These are phyloP conservation scores for Dreissena rostriformis DNA, from an alignment of 1,140 invertebrate genomes.

Conservation along the genomic window DNA sequence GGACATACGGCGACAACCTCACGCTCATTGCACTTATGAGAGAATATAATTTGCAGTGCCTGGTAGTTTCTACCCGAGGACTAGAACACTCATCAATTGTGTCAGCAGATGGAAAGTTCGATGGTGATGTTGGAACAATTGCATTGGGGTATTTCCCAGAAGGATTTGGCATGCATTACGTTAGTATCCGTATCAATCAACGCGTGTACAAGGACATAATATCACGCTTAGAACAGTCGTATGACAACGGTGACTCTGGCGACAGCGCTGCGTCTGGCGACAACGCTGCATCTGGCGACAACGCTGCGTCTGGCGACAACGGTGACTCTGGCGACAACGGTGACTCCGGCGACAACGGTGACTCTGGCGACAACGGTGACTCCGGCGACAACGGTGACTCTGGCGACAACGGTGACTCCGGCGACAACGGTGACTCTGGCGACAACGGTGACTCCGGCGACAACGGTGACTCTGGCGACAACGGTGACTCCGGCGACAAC, in stretches of 20 bases:
- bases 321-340: too few species aligned
- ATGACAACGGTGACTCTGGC: constrained; percentile 4
- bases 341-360: too few species aligned
- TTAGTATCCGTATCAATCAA: constrained; percentile 15
- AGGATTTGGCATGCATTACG: constrained; percentile 9
- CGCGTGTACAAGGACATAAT: constrained; percentile 5
- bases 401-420: too few species aligned
- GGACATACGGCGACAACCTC: constrained; percentile 26
- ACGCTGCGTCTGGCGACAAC: too few species aligned
- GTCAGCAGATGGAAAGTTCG: constrained; percentile 16
- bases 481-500: too few species aligned
- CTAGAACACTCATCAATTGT: constrained; percentile 8
- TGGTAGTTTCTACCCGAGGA: constrained; percentile 26
- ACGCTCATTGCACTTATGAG: constrained; percentile 29
- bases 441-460: too few species aligned
- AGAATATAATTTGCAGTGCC: constrained; percentile 32
- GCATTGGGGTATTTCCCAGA: constrained; percentile 25
- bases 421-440: too few species aligned
- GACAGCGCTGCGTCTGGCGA: constrained; percentile 2
- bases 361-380: too few species aligned
- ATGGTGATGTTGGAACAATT: not conserved
- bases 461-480: too few species aligned
- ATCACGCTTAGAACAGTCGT: constrained; percentile 5
- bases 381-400: too few species aligned
- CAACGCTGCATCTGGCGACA: too few species aligned